Base-by-base conservation (phyloP, 2,113 vertebrate genomes). In the Syngnathus scovelli region DNA sequence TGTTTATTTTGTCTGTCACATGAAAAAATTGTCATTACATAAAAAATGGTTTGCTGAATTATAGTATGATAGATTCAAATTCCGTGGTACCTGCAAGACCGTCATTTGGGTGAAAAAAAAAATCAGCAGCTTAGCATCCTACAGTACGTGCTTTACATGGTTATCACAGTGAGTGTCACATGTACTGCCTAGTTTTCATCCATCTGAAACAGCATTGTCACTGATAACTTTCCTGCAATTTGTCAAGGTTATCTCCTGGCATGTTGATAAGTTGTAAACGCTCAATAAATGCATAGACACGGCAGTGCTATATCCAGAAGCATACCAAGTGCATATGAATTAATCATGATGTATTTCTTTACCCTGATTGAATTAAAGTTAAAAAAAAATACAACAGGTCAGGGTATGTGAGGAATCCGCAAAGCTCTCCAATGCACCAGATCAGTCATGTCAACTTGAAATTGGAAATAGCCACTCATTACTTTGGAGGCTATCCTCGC, bases 121-220 rank as follows among this genome's bases (percentile, higher is more conserved):
- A 15, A 12, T 43, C 41, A 43, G 11, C 2, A 43, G 48, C 67
- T 58, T 78, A 79, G 46, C 74, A 61, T 72, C 37, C 49, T 52
- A 15, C 65, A 71, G 33, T 43, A 46, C 66, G 60, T 54, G 27
- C 56, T 68, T 78, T 75, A 71, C 63, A 76, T 52, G 61, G 64
- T 49, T 38, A 65, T 64, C 61, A 43, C 61, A 64, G 62, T 51
- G 33, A 61, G 72, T 68, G 76, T 77, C 73, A 71, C 10, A 0
- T 60, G 69, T 61, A 49, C 68, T 63, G 71, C 72, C 75, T 61
- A 59, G 61, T 66, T 74, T 77, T 64, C 71, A 77, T 86, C 74
- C 52, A 72, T 84, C 70, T 69, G 56, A 78, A 59, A 70, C 62
- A 43, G 76, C 58, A 62, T 86, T 77, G 79, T 60, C 51, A n/a